Base-by-base conservation (phyloP, 2,888 invertebrate species). In the Ceraclea dissimilis region DNA sequence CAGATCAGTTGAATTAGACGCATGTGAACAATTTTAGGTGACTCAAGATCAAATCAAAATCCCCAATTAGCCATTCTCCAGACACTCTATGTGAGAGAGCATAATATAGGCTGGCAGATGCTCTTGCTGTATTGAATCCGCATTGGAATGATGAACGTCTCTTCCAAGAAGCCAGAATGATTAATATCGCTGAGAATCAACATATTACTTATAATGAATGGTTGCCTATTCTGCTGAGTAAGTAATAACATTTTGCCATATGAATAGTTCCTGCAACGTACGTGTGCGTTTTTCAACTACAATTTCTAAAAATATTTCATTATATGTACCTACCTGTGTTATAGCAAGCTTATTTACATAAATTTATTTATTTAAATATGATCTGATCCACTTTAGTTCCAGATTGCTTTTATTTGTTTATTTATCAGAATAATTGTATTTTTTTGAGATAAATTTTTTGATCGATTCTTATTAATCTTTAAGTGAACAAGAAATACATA, bases 261-360 rank as follows among this genome's bases (percentile, higher is more conserved):
- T 79, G 1, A 82, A 82, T 68, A 77, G 78, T 0, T 73, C 76
- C 59, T 78, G 75, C 66, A 76, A 78, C 61, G 79, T 79, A 63
- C 79, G 78, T 76, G 65, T 79, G 19, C 78, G 78, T 1, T 71
- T 77, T 21, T 73, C 78, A 59, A 63, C 77, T 21, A 76, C 75
- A 64, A 5, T n/a, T 10, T 44, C 16, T 33, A 13, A 33, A 33
- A 33, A 10, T 10, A 33, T 8, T 33, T 33, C 13, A 33, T 33
- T n/a, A n/a, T n/a, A n/a, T n/a, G n/a, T n/a, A n/a, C n/a, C n/a
- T n/a, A n/a, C n/a, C n/a, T n/a, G n/a, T n/a, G n/a, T n/a, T n/a
- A n/a, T n/a, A n/a, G n/a, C n/a, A n/a, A n/a, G n/a, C n/a, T n/a
- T n/a, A n/a, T n/a, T n/a, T n/a, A n/a, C n/a, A n/a, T n/a, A n/a